A percentile compares a stretch with the other conserved stretches of the same genome.
phyloP scores from a whole-genome alignment of 2,888 invertebrate genomes.

The Phortica okadai region DNA sequence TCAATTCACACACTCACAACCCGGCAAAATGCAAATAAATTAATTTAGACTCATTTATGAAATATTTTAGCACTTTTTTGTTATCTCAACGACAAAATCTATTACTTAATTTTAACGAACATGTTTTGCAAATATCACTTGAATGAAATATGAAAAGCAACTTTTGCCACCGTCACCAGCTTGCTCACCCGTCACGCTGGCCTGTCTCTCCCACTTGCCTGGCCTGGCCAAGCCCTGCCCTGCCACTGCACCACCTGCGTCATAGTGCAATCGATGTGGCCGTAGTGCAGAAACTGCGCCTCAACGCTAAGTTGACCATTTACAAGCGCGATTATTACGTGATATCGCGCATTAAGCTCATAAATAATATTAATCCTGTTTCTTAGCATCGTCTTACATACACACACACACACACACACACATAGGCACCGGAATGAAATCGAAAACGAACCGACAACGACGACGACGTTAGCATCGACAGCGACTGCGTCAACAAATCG shows the following conservation, averaged over 20 bases:
- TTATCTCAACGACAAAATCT: constrained; percentile 69
- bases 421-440: not conserved
- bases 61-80: constrained; percentile 73
- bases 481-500: constrained; percentile 12
- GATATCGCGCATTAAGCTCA: constrained; percentile 66
- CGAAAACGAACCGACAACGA: not conserved
- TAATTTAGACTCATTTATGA: constrained; percentile 62
- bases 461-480: not conserved
- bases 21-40: constrained; percentile 47
- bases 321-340: constrained; percentile 70
- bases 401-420: no score
- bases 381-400: constrained; percentile 25
- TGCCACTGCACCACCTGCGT: not conserved
- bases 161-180: constrained; percentile 40
- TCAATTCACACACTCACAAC: not conserved
- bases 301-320: constrained; percentile 59
- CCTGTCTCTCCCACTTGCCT: not conserved
- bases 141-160: constrained; percentile 69
- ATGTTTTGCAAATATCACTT: constrained; percentile 65
- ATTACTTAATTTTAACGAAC: constrained; percentile 67
- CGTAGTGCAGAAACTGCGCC: not conserved
- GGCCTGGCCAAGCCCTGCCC: not conserved
- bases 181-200: not conserved
- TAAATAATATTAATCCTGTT: constrained; percentile 68
- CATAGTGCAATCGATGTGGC: not conserved